A percentile compares a stretch with the other conserved stretches of the same genome.
These are phyloP conservation scores for Drosophila setosimentum DNA, from an alignment of 2,888 invertebrate species.

Conservation along the genomic window DNA sequence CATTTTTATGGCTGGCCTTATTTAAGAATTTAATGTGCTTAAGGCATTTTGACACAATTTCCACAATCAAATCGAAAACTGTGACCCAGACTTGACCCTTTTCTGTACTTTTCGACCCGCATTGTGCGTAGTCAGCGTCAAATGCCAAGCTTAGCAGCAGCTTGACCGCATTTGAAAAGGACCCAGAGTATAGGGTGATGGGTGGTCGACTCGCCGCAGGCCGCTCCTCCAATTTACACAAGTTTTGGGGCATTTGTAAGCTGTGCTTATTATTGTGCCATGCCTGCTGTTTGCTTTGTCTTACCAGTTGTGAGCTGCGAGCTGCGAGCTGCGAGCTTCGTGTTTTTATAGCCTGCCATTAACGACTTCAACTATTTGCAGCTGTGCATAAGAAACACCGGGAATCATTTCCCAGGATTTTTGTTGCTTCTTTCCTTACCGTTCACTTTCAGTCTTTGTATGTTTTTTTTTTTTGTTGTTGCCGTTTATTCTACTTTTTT, in stretches of 20 bases:
- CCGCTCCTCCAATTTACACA: slow-evolving; percentile 59
- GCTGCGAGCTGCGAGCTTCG: slow-evolving; percentile 31
- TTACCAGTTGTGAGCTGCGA: background rate
- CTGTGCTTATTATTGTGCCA: slow-evolving; percentile 49
- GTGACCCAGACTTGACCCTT: slow-evolving; percentile 54
- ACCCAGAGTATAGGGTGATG: background rate
- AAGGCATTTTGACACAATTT: slow-evolving; percentile 63
- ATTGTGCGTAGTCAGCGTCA: slow-evolving; percentile 41
- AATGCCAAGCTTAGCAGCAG: slow-evolving; percentile 53
- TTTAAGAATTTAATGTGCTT: slow-evolving; percentile 56
- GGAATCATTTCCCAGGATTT: slow-evolving; percentile 50
- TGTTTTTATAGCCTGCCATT: slow-evolving; percentile 61
- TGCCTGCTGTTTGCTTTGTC: slow-evolving; percentile 31
- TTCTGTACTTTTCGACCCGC: slow-evolving; percentile 24
- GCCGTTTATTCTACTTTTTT: slow-evolving; percentile 6
- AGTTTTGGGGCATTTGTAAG: slow-evolving; percentile 49
- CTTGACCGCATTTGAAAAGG: slow-evolving; percentile 51
- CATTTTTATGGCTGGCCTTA: background rate
- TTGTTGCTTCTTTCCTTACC: slow-evolving; percentile 30
- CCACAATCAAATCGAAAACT: slow-evolving; percentile 48
- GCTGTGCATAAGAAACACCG: slow-evolving; percentile 59
- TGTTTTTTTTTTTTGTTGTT: slow-evolving; percentile 4
- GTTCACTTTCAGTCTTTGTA: background rate
- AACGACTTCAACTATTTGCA: slow-evolving; percentile 70
- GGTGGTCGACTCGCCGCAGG: slow-evolving; percentile 8